Evolutionary conservation across 1,140 invertebrate genomes (phyloP).

Genomic region (Sipha flava): DNA sequence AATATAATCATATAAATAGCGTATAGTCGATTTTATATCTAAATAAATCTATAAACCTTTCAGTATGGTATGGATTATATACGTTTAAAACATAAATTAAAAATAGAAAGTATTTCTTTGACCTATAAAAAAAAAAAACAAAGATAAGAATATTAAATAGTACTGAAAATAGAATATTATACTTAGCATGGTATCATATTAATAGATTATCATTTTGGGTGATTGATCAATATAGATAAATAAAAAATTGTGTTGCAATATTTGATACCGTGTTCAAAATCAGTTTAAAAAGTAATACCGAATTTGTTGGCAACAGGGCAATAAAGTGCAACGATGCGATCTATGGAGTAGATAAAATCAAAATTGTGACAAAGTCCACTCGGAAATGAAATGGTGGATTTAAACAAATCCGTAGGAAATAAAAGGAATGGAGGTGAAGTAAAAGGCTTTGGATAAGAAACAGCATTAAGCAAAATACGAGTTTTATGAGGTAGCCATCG

Average conservation of each 20-base stretch:
- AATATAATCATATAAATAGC: too few species aligned
- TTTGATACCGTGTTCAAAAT: neutral
- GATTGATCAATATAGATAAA: too few species aligned
- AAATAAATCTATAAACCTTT: too few species aligned
- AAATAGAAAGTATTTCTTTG: too few species aligned
- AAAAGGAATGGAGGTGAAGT: neutral
- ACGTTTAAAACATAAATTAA: too few species aligned
- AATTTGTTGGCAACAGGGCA: neutral
- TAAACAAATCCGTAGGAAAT: constrained; percentile 16
- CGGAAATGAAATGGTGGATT: constrained; percentile 18
- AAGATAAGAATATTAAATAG: too few species aligned
- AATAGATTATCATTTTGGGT: too few species aligned
- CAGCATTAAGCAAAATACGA: constrained; percentile 29
- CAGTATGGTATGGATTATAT: too few species aligned
- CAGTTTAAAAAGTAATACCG: neutral
- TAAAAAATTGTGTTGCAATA: neutral
- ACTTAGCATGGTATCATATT: too few species aligned
- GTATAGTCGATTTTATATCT: too few species aligned
- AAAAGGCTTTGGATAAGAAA: constrained; percentile 19
- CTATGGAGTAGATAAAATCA: neutral
- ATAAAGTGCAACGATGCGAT: neutral
- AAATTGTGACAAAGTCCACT: neutral
- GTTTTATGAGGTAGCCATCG: constrained; percentile 32
- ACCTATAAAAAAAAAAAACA: too few species aligned
- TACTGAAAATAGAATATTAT: too few species aligned